Conservation (phyloP, 2,888 invertebrate genomes). For the Xestia xanthographa region DNA sequence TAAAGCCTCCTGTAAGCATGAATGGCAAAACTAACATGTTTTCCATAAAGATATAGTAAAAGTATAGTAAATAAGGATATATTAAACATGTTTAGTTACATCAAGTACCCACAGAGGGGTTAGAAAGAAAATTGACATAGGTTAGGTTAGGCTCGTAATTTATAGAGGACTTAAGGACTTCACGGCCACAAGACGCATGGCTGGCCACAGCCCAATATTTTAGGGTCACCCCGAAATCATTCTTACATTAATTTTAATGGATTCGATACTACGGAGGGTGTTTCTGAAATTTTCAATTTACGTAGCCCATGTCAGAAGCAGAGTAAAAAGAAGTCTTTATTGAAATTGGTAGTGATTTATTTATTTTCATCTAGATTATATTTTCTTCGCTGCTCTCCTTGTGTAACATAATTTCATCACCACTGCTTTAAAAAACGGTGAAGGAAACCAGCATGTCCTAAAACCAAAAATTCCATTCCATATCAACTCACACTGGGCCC, state of each 20-base stretch:
- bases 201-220: slow-evolving; percentile 14
- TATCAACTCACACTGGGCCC: no score
- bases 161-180: slow-evolving; percentile 74
- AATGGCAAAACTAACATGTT: not conserved
- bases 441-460: no score
- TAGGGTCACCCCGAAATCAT: slow-evolving; percentile 40
- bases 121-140: slow-evolving; percentile 61
- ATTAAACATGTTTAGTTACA: not conserved
- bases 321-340: not conserved
- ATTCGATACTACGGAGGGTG: slow-evolving; percentile 10
- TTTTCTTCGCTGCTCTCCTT: no score
- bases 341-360: not conserved
- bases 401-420: no score
- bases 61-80: not conserved
- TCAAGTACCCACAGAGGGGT: slow-evolving; percentile 28
- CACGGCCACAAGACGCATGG: slow-evolving; percentile 47
- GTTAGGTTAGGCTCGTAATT: slow-evolving; percentile 69
- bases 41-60: not conserved
- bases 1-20: no score
- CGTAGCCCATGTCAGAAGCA: not conserved
- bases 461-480: no score
- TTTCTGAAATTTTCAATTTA: slow-evolving; percentile 31
- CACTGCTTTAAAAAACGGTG: no score
- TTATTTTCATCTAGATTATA: not conserved
- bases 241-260: slow-evolving; percentile 48